These are phyloP conservation scores for Toxotes chatareus DNA, from an alignment of 2,113 vertebrate genomes.

Conservation along the genomic window DNA sequence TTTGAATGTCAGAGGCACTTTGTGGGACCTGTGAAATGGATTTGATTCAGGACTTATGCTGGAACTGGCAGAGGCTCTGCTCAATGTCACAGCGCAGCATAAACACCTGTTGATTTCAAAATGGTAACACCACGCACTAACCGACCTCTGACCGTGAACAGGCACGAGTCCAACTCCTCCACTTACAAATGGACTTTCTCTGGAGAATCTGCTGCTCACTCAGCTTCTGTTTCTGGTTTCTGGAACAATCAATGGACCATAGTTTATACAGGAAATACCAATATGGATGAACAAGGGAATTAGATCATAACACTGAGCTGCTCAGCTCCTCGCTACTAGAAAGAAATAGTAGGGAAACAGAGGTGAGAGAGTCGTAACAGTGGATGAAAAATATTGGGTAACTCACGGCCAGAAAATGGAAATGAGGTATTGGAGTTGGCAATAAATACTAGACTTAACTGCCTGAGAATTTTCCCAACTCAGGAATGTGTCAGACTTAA, in stretches of 20 bases:
- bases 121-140: conserved; percentile 52
- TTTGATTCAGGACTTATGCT: conserved; percentile 70
- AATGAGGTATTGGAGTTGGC: conserved; percentile 83
- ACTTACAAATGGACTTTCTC: conserved; percentile 65
- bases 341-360: conserved; percentile 53
- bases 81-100: conserved; percentile 75
- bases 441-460: conserved; percentile 76
- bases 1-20: conserved; percentile 84
- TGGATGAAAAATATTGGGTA: conserved; percentile 76
- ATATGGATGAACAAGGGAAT: conserved; percentile 76
- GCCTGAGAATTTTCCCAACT: conserved; percentile 81
- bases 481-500: conserved; percentile 81
- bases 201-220: conserved; percentile 52
- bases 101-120: conserved; percentile 84
- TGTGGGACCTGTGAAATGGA: conserved; percentile 75
- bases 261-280: conserved; percentile 82
- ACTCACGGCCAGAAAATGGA: conserved; percentile 79
- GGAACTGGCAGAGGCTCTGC: conserved; percentile 70
- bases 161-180: conserved; percentile 63
- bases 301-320: conserved; percentile 67
- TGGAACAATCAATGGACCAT: conserved; percentile 78
- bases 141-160: conserved; percentile 54
- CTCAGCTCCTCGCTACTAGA: conserved; percentile 48
- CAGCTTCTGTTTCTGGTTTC: conserved; percentile 76
- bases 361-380: conserved; percentile 60